These are phyloP conservation scores for Tenthredo distinguenda DNA, from an alignment of 2,888 invertebrate genomes.

Conservation along the genomic window DNA sequence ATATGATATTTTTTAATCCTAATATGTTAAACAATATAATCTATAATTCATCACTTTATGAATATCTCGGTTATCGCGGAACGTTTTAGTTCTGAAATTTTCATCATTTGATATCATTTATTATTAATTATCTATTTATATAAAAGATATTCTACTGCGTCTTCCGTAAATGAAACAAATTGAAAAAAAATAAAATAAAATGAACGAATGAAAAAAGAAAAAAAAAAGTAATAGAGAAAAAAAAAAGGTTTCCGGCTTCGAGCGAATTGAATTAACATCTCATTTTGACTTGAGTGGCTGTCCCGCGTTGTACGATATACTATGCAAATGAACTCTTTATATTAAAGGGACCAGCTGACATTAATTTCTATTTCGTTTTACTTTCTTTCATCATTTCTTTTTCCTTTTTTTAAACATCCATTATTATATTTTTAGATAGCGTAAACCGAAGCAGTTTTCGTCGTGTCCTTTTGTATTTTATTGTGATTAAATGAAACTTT, in stretches of 20 bases:
- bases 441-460: neutral
- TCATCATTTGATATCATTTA: neutral
- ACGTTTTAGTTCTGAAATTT: slow-evolving; percentile 13
- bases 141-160: neutral
- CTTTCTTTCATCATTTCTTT: neutral
- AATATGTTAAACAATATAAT: neutral
- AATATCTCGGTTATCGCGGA: neutral
- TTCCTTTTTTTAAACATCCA: neutral
- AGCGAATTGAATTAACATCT: neutral
- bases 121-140: neutral
- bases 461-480: neutral
- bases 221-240: neutral
- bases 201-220: neutral
- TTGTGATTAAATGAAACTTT: neutral
- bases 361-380: neutral
- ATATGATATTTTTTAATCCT: neutral
- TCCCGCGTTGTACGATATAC: neutral
- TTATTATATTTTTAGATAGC: neutral
- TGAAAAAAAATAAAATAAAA: neutral
- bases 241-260: neutral
- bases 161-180: neutral
- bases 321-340: slow-evolving; percentile 15
- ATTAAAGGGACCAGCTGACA: slow-evolving; percentile 13
- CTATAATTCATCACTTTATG: neutral
- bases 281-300: neutral